A percentile compares a stretch with the other conserved stretches of the same genome.
phyloP scores from a whole-genome alignment of 2,888 invertebrate genomes.

The Camponotus fellah region DNA sequence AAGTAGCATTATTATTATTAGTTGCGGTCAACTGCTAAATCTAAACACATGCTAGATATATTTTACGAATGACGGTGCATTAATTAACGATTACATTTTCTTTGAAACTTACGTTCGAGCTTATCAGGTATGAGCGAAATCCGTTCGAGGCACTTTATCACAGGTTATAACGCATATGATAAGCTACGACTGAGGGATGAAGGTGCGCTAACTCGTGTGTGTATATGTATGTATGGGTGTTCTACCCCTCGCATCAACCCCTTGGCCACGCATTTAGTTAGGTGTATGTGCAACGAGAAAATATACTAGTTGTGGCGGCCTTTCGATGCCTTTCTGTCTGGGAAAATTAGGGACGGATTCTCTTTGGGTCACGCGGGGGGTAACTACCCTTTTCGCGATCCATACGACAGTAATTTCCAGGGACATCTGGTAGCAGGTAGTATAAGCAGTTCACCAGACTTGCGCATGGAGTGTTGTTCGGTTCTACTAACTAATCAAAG shows the following conservation, averaged over 20 bases:
- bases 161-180: neutral
- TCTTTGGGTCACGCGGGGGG: constrained; percentile 55
- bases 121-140: neutral
- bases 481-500: neutral
- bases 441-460: constrained; percentile 5
- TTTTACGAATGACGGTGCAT: neutral
- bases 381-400: constrained; percentile 70
- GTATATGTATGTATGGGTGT: constrained; percentile 1
- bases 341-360: constrained; percentile 48
- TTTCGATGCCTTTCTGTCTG: constrained; percentile 44
- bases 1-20: neutral
- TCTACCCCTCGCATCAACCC: constrained; percentile 10
- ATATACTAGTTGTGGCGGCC: constrained; percentile 43
- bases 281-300: constrained; percentile 48
- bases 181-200: neutral
- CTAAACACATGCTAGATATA: neutral
- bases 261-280: constrained; percentile 14
- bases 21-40: neutral
- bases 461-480: constrained; percentile 22
- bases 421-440: constrained; percentile 62
- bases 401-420: constrained; percentile 58
- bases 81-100: neutral
- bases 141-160: constrained; percentile 26
- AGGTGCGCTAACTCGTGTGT: constrained; percentile 1
- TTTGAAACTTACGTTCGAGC: constrained; percentile 59